Percentiles rank a stretch among this genome's conserved stretches.
Evolutionary conservation across 2,113 vertebrate species (phyloP).

Genomic region (Galemys pyrenaicus): DNA sequence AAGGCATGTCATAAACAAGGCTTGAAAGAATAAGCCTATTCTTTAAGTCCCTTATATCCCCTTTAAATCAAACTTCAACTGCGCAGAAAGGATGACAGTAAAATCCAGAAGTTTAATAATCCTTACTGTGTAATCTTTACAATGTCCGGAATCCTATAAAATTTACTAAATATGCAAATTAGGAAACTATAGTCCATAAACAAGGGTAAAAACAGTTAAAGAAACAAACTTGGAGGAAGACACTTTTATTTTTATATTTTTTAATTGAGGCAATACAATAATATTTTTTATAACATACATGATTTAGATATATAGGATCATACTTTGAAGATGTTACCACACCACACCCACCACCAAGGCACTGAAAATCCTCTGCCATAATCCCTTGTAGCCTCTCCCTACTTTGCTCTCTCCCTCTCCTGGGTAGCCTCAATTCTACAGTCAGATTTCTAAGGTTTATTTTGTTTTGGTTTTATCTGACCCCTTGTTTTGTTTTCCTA

Average conservation of each 20-base stretch:
- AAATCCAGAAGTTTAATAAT: background rate
- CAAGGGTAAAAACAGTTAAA: background rate
- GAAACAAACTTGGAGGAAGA: background rate
- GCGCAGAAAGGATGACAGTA: background rate
- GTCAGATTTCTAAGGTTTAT: too few relatives aligned
- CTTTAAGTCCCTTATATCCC: background rate
- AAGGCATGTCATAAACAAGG: background rate
- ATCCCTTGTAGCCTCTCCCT: too few relatives aligned
- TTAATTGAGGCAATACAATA: too few relatives aligned
- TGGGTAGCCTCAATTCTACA: too few relatives aligned
- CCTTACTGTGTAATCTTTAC: background rate
- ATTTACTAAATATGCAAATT: background rate
- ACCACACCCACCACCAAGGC: too few relatives aligned
- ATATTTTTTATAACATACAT: too few relatives aligned
- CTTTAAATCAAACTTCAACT: constrained; percentile 32
- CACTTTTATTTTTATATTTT: background rate
- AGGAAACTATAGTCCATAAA: background rate
- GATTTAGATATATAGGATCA: too few relatives aligned
- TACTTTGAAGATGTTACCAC: too few relatives aligned
- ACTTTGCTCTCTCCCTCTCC: too few relatives aligned
- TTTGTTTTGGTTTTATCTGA: too few relatives aligned
- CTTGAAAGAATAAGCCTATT: background rate
- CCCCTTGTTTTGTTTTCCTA: too few relatives aligned
- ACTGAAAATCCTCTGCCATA: too few relatives aligned
- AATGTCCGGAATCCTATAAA: background rate